phyloP scores from a whole-genome alignment of 2,888 invertebrate species.

The Cheilosia vernalis region DNA sequence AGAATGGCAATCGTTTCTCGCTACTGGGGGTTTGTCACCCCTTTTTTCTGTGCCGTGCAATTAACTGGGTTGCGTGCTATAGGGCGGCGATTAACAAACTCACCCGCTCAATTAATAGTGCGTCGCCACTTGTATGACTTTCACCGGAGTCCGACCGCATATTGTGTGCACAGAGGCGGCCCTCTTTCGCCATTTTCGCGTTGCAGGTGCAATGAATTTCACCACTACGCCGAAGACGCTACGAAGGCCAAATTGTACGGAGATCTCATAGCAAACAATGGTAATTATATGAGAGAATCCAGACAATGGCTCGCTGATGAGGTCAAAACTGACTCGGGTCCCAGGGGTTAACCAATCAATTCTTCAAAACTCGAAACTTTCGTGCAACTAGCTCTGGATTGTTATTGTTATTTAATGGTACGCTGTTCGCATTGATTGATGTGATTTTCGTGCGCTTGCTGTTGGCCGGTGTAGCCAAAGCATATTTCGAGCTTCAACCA shows the following conservation, averaged over 20 bases:
- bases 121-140: slow-evolving; percentile 52
- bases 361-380: slow-evolving; percentile 11
- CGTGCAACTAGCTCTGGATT: not conserved
- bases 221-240: not conserved
- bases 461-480: not conserved
- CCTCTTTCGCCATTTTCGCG: slow-evolving; percentile 8
- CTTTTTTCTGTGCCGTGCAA: slow-evolving; percentile 18
- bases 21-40: slow-evolving; percentile 39
- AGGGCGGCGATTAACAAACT: not conserved
- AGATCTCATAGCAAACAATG: not conserved
- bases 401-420: slow-evolving; percentile 43
- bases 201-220: slow-evolving; percentile 25
- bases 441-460: not conserved
- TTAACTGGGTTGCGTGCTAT: slow-evolving; percentile 48
- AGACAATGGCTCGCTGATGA: slow-evolving; percentile 18
- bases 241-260: too few relatives aligned
- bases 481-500: not conserved
- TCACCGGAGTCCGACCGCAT: slow-evolving; percentile 25
- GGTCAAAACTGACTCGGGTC: slow-evolving; percentile 11
- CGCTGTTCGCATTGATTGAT: slow-evolving; percentile 30
- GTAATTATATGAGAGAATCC: not conserved
- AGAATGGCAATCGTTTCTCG: slow-evolving; percentile 26
- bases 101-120: slow-evolving; percentile 35
- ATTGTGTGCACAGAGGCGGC: not conserved
- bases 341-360: slow-evolving; percentile 9